phyloP scores from a whole-genome alignment of 2,888 invertebrate genomes.

The Drosophila melanocephala region DNA sequence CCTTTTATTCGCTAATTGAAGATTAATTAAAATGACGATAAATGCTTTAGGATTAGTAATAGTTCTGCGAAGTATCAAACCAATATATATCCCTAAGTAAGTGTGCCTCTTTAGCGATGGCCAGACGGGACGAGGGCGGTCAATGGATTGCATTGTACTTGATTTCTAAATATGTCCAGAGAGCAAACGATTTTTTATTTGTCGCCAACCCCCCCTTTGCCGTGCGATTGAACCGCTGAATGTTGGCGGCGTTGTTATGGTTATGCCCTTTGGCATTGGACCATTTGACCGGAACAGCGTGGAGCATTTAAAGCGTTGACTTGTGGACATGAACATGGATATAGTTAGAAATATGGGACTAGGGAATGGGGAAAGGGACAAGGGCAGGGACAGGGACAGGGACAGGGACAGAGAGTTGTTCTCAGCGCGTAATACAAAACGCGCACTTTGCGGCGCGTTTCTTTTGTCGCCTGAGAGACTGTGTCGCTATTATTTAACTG shows the following conservation, averaged over 20 bases:
- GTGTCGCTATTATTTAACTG: slow-evolving; percentile 80
- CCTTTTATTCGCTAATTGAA: background rate
- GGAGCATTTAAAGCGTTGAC: slow-evolving; percentile 73
- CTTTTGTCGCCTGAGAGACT: slow-evolving; percentile 65
- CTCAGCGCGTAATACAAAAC: slow-evolving; percentile 68
- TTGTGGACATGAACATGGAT: slow-evolving; percentile 28
- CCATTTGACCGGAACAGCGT: slow-evolving; percentile 74
- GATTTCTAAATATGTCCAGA: slow-evolving; percentile 34
- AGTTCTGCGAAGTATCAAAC: background rate
- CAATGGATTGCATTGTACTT: slow-evolving; percentile 28
- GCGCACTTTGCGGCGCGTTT: slow-evolving; percentile 74
- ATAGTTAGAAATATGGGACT: background rate
- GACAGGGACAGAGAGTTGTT: slow-evolving; percentile 27
- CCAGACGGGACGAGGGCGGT: background rate
- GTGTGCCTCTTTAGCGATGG: background rate
- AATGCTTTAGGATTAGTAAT: background rate
- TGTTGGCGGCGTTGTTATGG: slow-evolving; percentile 70
- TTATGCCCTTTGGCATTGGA: slow-evolving; percentile 72
- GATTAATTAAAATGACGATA: background rate
- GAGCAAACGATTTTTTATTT: slow-evolving; percentile 37
- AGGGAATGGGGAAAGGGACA: background rate
- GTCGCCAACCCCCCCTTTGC: background rate
- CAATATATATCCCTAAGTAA: background rate
- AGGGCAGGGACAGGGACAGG: background rate
- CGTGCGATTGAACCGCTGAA: slow-evolving; percentile 23